Percentiles rank a stretch among this genome's conserved stretches.
phyloP scores from a whole-genome alignment of 2,888 invertebrate species.

The Xestobium rufovillosum region DNA sequence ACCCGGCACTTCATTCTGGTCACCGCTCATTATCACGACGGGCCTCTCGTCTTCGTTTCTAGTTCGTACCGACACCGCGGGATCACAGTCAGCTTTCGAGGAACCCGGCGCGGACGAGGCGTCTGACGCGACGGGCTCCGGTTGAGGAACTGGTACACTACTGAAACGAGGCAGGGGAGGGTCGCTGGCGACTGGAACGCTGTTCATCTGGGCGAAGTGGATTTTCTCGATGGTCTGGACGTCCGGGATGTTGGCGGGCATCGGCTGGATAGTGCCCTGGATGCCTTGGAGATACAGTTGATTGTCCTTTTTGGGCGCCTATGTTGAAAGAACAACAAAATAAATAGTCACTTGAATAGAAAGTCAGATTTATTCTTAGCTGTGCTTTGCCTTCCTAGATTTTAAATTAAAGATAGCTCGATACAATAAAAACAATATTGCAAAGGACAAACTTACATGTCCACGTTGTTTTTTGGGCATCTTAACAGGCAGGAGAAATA shows the following conservation, averaged over 20 bases:
- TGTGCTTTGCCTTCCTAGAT: too few species aligned
- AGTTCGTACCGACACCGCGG: background rate
- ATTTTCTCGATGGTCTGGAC: constrained; percentile 48
- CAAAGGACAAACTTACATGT: too few species aligned
- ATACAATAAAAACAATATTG: too few species aligned
- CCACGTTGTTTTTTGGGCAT: too few species aligned
- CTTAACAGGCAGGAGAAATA: too few species aligned
- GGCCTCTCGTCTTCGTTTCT: constrained; percentile 46
- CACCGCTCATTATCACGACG: constrained; percentile 65
- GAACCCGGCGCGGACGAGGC: too few species aligned
- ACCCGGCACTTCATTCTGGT: constrained; percentile 53
- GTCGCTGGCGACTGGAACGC: constrained; percentile 8
- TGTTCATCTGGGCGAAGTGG: constrained; percentile 40
- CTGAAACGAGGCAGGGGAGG: background rate
- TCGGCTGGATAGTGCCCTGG: constrained; percentile 30
- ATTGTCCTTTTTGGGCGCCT: background rate
- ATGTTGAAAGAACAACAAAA: background rate
- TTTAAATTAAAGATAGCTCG: too few species aligned
- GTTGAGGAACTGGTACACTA: background rate
- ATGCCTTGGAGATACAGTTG: constrained; percentile 17
- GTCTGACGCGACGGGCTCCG: constrained; percentile 9
- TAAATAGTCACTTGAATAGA: too few species aligned
- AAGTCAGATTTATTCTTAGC: too few species aligned
- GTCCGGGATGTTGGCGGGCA: constrained; percentile 42
- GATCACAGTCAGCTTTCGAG: constrained; percentile 7